These are phyloP conservation scores for Podarcis lilfordi DNA, from an alignment of 2,797 vertebrate genomes.

Conservation along the genomic window DNA sequence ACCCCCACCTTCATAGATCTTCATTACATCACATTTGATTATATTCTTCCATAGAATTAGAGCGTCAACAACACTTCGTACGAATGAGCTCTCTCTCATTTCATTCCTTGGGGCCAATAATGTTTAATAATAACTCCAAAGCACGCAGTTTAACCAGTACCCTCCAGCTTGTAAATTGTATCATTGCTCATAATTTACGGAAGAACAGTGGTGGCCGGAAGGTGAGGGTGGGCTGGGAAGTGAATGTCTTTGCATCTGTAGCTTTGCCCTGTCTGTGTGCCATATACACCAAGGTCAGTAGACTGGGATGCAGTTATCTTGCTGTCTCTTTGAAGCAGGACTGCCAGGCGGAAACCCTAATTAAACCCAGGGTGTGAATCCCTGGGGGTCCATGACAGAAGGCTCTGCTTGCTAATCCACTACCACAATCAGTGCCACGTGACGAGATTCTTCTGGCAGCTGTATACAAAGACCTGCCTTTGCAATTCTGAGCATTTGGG, in stretches of 20 bases:
- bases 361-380: conserved; percentile 65
- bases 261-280: conserved; percentile 25
- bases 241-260: not conserved
- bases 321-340: conserved; percentile 55
- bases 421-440: conserved; percentile 48
- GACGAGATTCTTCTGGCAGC: conserved; percentile 70
- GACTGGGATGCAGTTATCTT: conserved; percentile 43
- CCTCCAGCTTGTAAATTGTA: conserved; percentile 43
- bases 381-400: conserved; percentile 55
- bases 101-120: conserved; percentile 49
- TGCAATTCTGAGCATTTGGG: conserved; percentile 52
- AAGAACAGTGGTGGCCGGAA: conserved; percentile 1
- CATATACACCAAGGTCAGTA: conserved; percentile 34
- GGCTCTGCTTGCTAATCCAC: conserved; percentile 60
- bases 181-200: conserved; percentile 45
- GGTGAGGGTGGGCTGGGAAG: not conserved
- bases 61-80: conserved; percentile 33
- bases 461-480: conserved; percentile 57
- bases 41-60: conserved; percentile 53
- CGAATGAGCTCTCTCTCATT: conserved; percentile 38
- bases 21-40: conserved; percentile 47
- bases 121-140: conserved; percentile 69
- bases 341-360: conserved; percentile 54
- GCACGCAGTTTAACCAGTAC: conserved; percentile 40
- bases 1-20: conserved; percentile 42